Percentiles rank a stretch among this genome's conserved stretches.
Evolutionary conservation across 2,888 invertebrate genomes (phyloP).

Genomic region (Thecocarcelia acutangulata): DNA sequence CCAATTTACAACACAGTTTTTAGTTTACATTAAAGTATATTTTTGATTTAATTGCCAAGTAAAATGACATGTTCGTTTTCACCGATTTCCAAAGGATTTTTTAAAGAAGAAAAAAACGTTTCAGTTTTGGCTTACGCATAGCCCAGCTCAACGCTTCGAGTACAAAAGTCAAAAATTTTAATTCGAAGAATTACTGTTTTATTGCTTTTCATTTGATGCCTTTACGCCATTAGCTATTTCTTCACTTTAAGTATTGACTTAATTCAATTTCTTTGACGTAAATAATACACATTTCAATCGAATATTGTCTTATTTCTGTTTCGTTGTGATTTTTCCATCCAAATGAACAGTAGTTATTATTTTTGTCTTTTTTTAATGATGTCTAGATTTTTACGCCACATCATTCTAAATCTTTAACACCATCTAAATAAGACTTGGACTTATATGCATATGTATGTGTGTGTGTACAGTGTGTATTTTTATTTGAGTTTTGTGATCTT

Average conservation of each 20-base stretch:
- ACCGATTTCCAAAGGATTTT: too few species aligned
- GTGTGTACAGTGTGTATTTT: conserved; percentile 19
- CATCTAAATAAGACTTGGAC: conserved; percentile 54
- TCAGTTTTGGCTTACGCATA: too few species aligned
- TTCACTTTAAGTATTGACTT: conserved; percentile 16
- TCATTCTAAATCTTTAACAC: conserved; percentile 61
- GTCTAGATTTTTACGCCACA: conserved; percentile 61
- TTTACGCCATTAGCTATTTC: conserved; percentile 12
- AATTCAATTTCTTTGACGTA: conserved; percentile 59
- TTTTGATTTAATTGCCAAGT: too few species aligned
- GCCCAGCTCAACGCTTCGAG: too few species aligned
- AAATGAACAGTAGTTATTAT: background rate
- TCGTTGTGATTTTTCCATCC: conserved; percentile 15
- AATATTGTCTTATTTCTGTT: conserved; percentile 21
- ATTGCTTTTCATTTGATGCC: conserved; percentile 30
- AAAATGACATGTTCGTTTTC: too few species aligned
- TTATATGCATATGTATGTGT: background rate
- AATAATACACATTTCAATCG: conserved; percentile 51
- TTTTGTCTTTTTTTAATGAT: conserved; percentile 2
- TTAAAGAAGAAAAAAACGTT: too few species aligned
- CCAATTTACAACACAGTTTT: too few species aligned
- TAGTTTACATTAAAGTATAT: too few species aligned
- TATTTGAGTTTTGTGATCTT: conserved; percentile 41
- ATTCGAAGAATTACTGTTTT: too few species aligned
- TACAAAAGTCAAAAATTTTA: too few species aligned